A percentile compares a stretch with the other conserved stretches of the same genome.
Evolutionary conservation across 2,797 vertebrate species (phyloP).

Genomic region (Danio albolineatus): DNA sequence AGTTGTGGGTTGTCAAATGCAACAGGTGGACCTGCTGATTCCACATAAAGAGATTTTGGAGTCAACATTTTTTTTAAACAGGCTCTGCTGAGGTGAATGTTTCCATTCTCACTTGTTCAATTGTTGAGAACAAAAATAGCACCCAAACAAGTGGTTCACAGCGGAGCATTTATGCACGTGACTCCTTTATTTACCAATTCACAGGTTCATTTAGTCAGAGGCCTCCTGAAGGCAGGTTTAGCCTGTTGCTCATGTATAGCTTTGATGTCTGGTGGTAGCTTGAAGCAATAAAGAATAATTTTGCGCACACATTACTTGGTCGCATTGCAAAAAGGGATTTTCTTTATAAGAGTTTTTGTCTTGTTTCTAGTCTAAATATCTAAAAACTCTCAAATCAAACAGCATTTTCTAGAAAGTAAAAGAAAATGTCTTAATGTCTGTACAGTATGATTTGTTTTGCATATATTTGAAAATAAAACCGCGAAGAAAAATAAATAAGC

Average conservation of each 20-base stretch:
- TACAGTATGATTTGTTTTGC: too few relatives aligned
- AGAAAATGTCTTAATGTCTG: too few relatives aligned
- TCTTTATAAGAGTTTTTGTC: too few relatives aligned
- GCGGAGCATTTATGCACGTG: not conserved
- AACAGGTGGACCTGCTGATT: not conserved
- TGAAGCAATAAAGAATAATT: not conserved
- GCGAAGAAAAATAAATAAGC: too few relatives aligned
- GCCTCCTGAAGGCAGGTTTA: not conserved
- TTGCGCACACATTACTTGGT: not conserved
- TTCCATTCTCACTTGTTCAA: not conserved
- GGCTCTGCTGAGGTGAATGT: not conserved
- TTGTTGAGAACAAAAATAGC: conserved; percentile 9
- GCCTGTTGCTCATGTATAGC: not conserved
- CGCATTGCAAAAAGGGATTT: too few relatives aligned
- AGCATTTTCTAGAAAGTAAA: too few relatives aligned
- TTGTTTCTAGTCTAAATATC: too few relatives aligned
- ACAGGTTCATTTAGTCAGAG: not conserved
- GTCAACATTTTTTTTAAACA: conserved; percentile 24
- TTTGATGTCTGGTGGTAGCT: not conserved
- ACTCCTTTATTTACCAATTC: conserved; percentile 6
- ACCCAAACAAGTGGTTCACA: not conserved
- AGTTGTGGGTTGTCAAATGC: not conserved
- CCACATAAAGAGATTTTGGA: conserved; percentile 20
- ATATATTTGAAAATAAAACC: too few relatives aligned
- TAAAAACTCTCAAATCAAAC: too few relatives aligned